Evolutionary conservation across 2,113 vertebrate genomes (phyloP).

Genomic region (Anoura caudifer): DNA sequence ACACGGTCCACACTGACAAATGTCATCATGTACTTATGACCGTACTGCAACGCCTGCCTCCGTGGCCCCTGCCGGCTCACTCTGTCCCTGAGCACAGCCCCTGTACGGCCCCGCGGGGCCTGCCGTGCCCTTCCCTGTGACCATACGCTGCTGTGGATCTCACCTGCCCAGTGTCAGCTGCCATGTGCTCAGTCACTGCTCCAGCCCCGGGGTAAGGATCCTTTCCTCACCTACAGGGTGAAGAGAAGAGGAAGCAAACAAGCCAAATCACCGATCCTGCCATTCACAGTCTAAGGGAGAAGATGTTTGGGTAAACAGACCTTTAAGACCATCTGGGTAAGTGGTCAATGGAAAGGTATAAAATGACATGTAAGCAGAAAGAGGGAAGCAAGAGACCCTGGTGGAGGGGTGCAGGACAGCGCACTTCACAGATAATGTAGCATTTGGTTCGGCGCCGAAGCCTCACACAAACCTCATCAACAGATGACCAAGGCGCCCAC

Average conservation of each 20-base stretch:
- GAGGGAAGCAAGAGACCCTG: background rate
- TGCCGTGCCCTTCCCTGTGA: background rate
- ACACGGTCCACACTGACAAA: background rate
- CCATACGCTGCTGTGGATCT: background rate
- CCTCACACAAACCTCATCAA: background rate
- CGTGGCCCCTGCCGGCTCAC: accelerated
- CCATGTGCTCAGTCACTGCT: background rate
- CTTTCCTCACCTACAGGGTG: background rate
- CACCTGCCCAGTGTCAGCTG: background rate
- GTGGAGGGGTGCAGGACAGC: background rate
- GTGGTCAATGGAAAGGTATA: background rate
- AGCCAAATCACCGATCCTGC: background rate
- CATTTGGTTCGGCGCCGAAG: background rate
- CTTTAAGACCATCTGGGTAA: background rate
- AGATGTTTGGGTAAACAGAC: background rate
- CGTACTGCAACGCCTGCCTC: background rate
- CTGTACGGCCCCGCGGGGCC: background rate
- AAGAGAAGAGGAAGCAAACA: background rate
- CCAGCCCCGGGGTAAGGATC: background rate
- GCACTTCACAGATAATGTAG: background rate
- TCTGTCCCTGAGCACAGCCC: background rate
- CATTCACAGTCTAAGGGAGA: background rate
- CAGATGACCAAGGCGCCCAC: accelerated
- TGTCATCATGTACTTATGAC: background rate
- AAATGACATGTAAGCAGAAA: background rate